phyloP scores from a whole-genome alignment of 37 sponge, comb jelly and placozoan genomes.

The Ephydatia muelleri region DNA sequence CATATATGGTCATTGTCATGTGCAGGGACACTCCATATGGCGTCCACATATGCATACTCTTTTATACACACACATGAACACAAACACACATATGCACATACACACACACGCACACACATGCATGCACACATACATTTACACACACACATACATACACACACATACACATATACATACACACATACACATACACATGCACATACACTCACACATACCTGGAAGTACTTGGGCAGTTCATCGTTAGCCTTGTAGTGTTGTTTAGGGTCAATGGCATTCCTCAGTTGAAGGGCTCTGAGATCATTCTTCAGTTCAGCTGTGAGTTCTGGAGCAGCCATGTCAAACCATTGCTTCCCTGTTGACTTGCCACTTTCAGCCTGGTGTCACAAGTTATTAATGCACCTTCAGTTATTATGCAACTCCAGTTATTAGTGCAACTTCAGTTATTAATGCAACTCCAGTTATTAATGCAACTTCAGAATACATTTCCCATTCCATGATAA shows the following conservation, averaged over 20 bases:
- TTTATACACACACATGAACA: constrained; percentile 4
- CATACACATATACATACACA: constrained; percentile 6
- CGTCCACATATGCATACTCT: neutral
- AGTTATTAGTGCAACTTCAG: neutral
- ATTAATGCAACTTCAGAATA: neutral
- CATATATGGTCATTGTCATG: too few species aligned
- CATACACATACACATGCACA: constrained; percentile 20
- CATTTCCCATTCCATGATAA: neutral
- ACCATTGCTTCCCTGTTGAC: constrained; percentile 72
- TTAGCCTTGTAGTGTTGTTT: constrained; percentile 67
- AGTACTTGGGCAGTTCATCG: constrained; percentile 70
- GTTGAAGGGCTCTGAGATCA: constrained; percentile 66
- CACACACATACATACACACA: constrained; percentile 10
- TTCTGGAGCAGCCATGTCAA: constrained; percentile 68
- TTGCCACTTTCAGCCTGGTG: constrained; percentile 45
- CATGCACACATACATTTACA: neutral
- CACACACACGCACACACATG: constrained; percentile 4
- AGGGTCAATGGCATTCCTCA: constrained; percentile 75
- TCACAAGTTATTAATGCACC: neutral
- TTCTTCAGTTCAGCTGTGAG: constrained; percentile 72
- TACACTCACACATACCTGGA: constrained; percentile 55
- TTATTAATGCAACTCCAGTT: neutral
- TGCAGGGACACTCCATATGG: too few species aligned
- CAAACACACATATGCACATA: constrained; percentile 43
- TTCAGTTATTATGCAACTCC: neutral